Conservation (phyloP, 2,113 vertebrate genomes). For the Lucifuga dentata region DNA sequence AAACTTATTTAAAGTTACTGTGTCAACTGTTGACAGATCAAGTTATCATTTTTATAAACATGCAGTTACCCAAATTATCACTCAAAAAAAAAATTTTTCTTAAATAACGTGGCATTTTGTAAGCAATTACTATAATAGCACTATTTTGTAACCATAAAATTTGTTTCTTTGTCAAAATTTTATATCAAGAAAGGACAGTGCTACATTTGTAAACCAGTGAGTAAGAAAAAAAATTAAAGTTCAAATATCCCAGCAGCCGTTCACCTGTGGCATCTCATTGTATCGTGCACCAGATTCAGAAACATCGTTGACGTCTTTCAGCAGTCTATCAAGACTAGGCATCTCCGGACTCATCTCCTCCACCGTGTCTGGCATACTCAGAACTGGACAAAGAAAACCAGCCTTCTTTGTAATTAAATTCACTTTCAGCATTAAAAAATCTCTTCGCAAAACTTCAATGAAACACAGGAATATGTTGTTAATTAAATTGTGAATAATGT, state of each 20-base stretch:
- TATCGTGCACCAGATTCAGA: conserved; percentile 96
- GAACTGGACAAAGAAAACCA: conserved; percentile 79
- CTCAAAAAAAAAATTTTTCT: too few species aligned
- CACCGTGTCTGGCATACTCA: conserved; percentile 95
- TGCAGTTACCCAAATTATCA: too few species aligned
- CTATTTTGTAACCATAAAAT: too few species aligned
- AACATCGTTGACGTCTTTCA: conserved; percentile 92
- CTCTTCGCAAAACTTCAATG: background rate
- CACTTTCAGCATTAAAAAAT: background rate
- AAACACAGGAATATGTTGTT: background rate
- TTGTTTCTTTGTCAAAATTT: too few species aligned
- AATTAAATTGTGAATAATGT: background rate
- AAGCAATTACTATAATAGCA: too few species aligned
- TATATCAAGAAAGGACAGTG: too few species aligned
- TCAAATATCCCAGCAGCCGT: background rate
- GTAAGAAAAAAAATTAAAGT: too few species aligned
- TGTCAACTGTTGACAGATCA: too few species aligned
- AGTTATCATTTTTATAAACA: too few species aligned
- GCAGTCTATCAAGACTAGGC: conserved; percentile 89
- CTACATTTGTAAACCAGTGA: too few species aligned
- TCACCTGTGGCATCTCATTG: conserved; percentile 93
- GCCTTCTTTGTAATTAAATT: background rate
- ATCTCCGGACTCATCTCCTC: conserved; percentile 96
- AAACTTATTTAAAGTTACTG: too few species aligned
- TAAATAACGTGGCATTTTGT: too few species aligned